These are phyloP conservation scores for Yponomeuta cagnagella DNA, from an alignment of 2,888 invertebrate genomes.

Conservation along the genomic window DNA sequence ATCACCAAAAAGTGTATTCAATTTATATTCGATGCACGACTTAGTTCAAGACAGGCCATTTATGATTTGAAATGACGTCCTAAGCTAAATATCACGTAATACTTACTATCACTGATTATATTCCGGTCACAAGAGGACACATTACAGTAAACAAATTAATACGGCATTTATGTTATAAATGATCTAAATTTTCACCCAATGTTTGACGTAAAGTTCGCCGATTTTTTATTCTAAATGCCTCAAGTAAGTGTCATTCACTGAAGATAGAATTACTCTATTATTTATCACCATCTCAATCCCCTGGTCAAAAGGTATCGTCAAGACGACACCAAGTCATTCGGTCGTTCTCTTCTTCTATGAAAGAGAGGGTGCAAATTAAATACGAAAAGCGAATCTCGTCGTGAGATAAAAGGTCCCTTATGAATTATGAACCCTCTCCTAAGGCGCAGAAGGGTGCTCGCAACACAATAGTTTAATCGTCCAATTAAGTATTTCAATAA, in stretches of 20 bases:
- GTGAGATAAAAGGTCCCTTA: conserved; percentile 64
- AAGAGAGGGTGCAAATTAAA: conserved; percentile 69
- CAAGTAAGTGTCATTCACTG: not conserved
- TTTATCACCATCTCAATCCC: not conserved
- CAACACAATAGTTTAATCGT: conserved; percentile 69
- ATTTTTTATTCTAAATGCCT: not conserved
- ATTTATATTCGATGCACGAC: too few species aligned
- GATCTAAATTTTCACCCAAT: too few species aligned
- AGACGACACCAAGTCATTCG: conserved; percentile 47
- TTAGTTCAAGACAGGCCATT: too few species aligned
- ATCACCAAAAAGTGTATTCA: too few species aligned
- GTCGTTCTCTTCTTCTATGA: conserved; percentile 60
- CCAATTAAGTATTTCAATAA: conserved; percentile 70
- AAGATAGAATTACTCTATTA: not conserved
- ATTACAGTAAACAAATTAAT: too few species aligned
- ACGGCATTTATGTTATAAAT: too few species aligned
- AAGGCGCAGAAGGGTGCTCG: conserved; percentile 51
- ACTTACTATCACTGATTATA: too few species aligned
- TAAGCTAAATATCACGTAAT: too few species aligned
- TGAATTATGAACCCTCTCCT: conserved; percentile 57
- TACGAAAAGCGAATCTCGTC: conserved; percentile 60
- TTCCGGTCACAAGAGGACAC: too few species aligned
- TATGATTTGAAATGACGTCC: too few species aligned
- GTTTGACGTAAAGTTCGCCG: too few species aligned
- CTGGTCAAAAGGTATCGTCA: not conserved